Evolutionary conservation across 1,140 invertebrate genomes (phyloP), one percentile per base, ranked within the genome.

Genomic region (Muscidifurax raptorellus): DNA sequence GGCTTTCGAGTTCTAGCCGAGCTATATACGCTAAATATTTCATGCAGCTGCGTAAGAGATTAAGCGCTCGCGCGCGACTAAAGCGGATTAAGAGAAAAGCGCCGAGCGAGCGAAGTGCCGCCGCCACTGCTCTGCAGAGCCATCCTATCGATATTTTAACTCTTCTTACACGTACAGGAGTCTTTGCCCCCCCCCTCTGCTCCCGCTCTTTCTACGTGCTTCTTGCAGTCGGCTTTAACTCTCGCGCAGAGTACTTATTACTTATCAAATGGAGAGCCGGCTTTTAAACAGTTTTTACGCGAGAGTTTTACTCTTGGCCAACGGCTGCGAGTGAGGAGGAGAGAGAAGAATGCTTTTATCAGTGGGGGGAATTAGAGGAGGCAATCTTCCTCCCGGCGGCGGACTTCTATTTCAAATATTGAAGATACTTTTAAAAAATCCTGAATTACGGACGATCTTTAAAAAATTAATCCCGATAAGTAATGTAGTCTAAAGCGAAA

Each of bases 21-120:
- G 75, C 87, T 84, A 85, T 84, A 85, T 86, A 88, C 87, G 89
- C 89, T 92, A 92, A 93, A 92, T 93, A 93, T 93, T 92, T 92
- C 90, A 92, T 91, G 90, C 90, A 92, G 90, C 90, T 91, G 89
- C 87, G 89, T 89, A 82, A 86, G 90, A 88, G 92, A 93, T 93
- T 93, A 92, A 92, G 88, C 90, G 52, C 52, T 59, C 52, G 52
- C 52, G 52, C 52, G 66, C 64, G 89, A 90, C 86, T 92, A 90
- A 90, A 91, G 86, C 90, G 89, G 92, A 92, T 93, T 91, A 93
- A 90, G 87, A 89, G 86, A 83, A 88, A 83, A 87, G 88, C 64
- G 76, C 82, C 27, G 10, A 44, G 75, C 67, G 82, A 36, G 64
- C 59, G 32, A 77, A 77, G 66, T 77, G 82, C 75, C 9, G 22